Base-by-base conservation (phyloP, 64 coral and sea anemone species). In the Stichodactyla mertensii region DNA sequence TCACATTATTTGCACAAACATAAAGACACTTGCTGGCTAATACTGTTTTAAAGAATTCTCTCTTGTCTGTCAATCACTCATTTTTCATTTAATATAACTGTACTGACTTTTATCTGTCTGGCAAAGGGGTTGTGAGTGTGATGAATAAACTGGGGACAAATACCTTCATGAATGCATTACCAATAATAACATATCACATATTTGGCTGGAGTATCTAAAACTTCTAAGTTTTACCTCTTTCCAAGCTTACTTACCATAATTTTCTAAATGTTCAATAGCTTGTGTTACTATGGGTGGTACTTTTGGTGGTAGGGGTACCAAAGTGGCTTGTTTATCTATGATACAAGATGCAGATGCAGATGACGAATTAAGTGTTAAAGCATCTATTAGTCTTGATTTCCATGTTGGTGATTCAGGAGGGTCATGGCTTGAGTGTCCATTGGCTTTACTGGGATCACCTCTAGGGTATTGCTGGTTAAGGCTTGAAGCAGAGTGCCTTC, bases 351-450 rank as follows among this genome's bases (percentile, higher is more conserved):
- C 91, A 6, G 94, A 93, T 16, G 91, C 91, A 53, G 94, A 96
- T 10, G 94, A 93, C 71, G 94, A 96, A 82, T 92, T 55, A 26
- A 96, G 89, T 80, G 94, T 93, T 78, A 96, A 14, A 26, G 94
- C 94, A 62, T 96, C 94, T 82, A 96, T 96, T 71, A 96, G 86
- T 59, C 94, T 86, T 84, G 94, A 93, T 64, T 96, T 96, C 94
- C 94, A 96, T 77, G 69, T 93, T 45, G 91, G 85, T 54, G 94
- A 93, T 88, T 90, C 94, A 83, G 88, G 55, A 61, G 84, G 89
- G 57, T 78, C 70, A 66, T 79, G 84, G 83, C 62, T 92, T 16
- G 51, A 71, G 57, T 51, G 24, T 62, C 77, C 78, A n/a, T 87
- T 82, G 57, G 60, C 20, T 24, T 90, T 87, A 16, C 36, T 45